Base-by-base conservation (phyloP, 2,797 vertebrate species). In the Lemur catta region DNA sequence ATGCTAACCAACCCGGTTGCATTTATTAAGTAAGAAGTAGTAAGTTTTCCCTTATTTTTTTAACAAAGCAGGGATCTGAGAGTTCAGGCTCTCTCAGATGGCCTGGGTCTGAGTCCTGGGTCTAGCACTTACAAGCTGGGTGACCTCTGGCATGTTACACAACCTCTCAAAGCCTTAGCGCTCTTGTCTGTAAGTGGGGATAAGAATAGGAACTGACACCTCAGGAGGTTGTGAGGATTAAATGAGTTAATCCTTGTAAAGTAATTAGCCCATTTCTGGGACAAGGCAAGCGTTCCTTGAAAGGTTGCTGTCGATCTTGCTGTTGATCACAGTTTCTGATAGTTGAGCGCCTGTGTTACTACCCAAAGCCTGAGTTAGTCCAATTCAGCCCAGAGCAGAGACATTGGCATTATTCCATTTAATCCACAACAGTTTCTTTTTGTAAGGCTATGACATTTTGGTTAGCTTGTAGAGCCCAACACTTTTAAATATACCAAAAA, bases 401-500 rank as follows among this genome's bases (percentile, higher is more conserved):
- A 57, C 7, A 22, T 1, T 72, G 41, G n/a, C 43, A n/a, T 67
- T 65, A 46, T 91, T 52, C 67, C 82, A 65, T 41, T 41, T 22
- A 50, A 69, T 91, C 12, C 1, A 30, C 81, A 71, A 30, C 6
- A 57, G 20, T 33, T 91, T 24, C 11, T 76, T 93, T 88, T 87
- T 15, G 48, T 71, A 46, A 20, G 41, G 46, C 12, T 74, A n/a
- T 57, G 74, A 59, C 48, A 79, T 69, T 96, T 78, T 63, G 50
- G 89, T 96, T 79, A 94, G 89, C 52, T 57, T 82, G 17, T 24
- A 59, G 7, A 89, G 85, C 48, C 71, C 41, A 71, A 86, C 12
- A 20, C 96, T 91, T 93, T 24, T 28, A 20, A 75, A 94, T 91
- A 55, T 8, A 59, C 35, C 63, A 43, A 76, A 96, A 96, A 96